These are phyloP conservation scores for Spinibarbus caldwelli DNA, from an alignment of 2,797 vertebrate genomes.

Conservation along the genomic window DNA sequence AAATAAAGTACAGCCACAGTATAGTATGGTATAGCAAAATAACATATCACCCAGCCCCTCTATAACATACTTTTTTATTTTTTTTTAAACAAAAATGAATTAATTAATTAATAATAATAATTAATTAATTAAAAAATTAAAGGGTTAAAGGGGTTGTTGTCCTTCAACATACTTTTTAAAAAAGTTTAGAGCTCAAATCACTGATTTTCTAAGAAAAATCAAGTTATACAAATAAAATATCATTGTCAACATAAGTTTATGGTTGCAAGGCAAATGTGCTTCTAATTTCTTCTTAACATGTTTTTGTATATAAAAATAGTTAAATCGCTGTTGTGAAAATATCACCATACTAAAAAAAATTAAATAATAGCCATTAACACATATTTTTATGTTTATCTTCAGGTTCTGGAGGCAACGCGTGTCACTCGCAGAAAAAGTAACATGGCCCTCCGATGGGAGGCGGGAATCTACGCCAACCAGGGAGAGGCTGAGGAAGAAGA, in stretches of 20 bases:
- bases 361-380: background rate
- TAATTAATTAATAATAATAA: no score
- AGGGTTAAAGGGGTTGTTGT: background rate
- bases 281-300: background rate
- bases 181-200: background rate
- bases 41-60: background rate
- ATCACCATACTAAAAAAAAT: no score
- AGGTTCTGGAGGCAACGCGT: constrained; percentile 96
- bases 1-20: background rate
- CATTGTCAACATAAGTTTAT: background rate
- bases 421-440: constrained; percentile 96
- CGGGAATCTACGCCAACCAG: constrained; percentile 86
- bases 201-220: background rate
- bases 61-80: background rate
- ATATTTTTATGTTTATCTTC: constrained; percentile 27
- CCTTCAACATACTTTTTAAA: background rate
- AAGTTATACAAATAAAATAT: background rate
- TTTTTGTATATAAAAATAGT: background rate
- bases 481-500: constrained; percentile 78
- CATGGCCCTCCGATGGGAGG: constrained; percentile 89
- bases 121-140: background rate
- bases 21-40: background rate
- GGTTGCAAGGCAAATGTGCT: background rate
- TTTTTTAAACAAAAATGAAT: background rate
- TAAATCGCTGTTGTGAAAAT: background rate